phyloP scores from a whole-genome alignment of 2,888 invertebrate species.

The Brassicogethes aeneus region DNA sequence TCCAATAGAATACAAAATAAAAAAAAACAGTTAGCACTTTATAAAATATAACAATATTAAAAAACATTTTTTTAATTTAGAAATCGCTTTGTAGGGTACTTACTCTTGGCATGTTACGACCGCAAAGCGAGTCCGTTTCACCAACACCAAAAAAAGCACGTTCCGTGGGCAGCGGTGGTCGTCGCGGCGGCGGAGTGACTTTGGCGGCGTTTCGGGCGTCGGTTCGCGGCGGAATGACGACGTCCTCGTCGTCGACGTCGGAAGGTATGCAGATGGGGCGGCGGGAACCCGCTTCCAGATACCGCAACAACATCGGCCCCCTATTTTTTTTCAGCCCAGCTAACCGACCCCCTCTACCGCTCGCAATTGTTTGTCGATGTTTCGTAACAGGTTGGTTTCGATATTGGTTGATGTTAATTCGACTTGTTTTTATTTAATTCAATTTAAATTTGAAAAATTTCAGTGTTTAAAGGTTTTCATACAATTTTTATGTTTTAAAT shows the following conservation, averaged over 20 bases:
- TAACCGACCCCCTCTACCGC: background rate
- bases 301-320: conserved; percentile 25
- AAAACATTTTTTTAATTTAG: too few species aligned
- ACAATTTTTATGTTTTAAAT: too few species aligned
- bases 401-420: too few species aligned
- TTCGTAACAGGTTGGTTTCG: background rate
- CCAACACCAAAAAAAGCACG: conserved; percentile 18
- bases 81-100: conserved; percentile 14
- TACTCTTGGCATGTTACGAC: conserved; percentile 23
- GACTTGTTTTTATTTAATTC: too few species aligned
- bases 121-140: conserved; percentile 9
- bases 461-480: too few species aligned
- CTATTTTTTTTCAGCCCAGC: too few species aligned
- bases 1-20: too few species aligned
- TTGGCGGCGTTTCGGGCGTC: conserved; percentile 25
- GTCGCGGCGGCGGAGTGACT: conserved; percentile 27
- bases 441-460: too few species aligned
- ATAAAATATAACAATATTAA: too few species aligned
- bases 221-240: conserved; percentile 27
- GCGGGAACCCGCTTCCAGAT: conserved; percentile 35
- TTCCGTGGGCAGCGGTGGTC: conserved; percentile 21
- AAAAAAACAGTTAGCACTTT: too few species aligned
- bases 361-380: too few species aligned
- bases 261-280: conserved; percentile 36
- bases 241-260: conserved; percentile 12